Evolutionary conservation across 2,888 invertebrate species (phyloP).

Genomic region (Philhelius pedissequus): DNA sequence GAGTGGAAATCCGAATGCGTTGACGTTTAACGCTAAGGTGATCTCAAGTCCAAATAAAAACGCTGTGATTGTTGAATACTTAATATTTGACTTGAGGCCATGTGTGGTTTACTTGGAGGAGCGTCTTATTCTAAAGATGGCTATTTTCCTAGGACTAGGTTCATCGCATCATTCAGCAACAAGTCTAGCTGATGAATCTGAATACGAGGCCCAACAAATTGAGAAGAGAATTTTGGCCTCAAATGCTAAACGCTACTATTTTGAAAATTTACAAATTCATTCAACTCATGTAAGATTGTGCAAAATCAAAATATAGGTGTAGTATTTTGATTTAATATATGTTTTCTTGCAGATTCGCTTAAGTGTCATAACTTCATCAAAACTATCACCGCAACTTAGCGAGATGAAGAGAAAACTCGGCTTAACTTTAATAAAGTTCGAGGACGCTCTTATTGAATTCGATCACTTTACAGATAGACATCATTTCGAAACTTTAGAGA

Average conservation of each 20-base stretch:
- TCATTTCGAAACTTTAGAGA: slow-evolving; percentile 94
- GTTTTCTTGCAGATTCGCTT: slow-evolving; percentile 84
- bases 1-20: slow-evolving; percentile 81
- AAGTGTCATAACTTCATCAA: slow-evolving; percentile 93
- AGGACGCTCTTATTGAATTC: slow-evolving; percentile 96
- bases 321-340: background rate
- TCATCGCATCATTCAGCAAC: slow-evolving; percentile 82
- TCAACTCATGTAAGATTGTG: slow-evolving; percentile 83
- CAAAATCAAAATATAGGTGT: background rate
- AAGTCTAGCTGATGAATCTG: slow-evolving; percentile 87
- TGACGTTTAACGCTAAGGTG: slow-evolving; percentile 89
- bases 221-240: slow-evolving; percentile 89
- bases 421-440: slow-evolving; percentile 95
- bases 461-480: slow-evolving; percentile 92
- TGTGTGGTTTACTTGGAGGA: slow-evolving; percentile 94
- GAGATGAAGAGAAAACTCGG: slow-evolving; percentile 91
- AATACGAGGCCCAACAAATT: slow-evolving; percentile 89
- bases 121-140: slow-evolving; percentile 86
- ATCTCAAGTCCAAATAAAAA: slow-evolving; percentile 86
- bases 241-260: slow-evolving; percentile 91
- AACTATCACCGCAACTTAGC: slow-evolving; percentile 87
- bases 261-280: slow-evolving; percentile 88
- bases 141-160: slow-evolving; percentile 82
- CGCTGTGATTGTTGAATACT: slow-evolving; percentile 92
- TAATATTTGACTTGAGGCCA: slow-evolving; percentile 89